These are phyloP conservation scores for Brachionus plicatilis DNA, from an alignment of 1,140 invertebrate species.

Conservation along the genomic window DNA sequence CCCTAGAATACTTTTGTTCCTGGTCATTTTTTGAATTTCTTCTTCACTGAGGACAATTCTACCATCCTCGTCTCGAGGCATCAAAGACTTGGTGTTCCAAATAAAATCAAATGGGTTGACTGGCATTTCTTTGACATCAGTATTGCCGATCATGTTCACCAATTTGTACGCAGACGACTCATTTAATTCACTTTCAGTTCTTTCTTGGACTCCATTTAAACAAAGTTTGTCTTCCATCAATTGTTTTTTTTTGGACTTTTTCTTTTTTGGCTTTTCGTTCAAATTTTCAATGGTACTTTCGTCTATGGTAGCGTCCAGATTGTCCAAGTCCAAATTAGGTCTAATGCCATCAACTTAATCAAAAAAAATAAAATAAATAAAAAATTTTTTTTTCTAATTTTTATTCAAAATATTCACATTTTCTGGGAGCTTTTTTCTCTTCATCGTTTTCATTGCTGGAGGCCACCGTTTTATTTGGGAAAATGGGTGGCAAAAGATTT, in stretches of 20 bases:
- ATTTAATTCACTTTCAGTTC: neutral
- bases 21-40: neutral
- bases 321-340: neutral
- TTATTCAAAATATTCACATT: neutral
- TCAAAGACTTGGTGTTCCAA: neutral
- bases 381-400: neutral
- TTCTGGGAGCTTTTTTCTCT: neutral
- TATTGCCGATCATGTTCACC: slow-evolving; percentile 5
- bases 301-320: neutral
- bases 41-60: neutral
- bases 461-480: neutral
- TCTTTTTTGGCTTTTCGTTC: neutral
- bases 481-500: neutral
- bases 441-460: neutral
- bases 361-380: neutral
- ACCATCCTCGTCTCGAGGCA: neutral
- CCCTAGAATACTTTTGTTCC: neutral
- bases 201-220: neutral
- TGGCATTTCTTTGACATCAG: slow-evolving; percentile 27
- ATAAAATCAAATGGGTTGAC: slow-evolving; percentile 23
- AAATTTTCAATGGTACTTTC: slow-evolving; percentile 20
- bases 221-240: neutral
- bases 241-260: slow-evolving; percentile 24
- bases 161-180: neutral
- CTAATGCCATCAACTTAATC: neutral